Conservation (phyloP, 2,797 vertebrate species). For the Choloepus didactylus region DNA sequence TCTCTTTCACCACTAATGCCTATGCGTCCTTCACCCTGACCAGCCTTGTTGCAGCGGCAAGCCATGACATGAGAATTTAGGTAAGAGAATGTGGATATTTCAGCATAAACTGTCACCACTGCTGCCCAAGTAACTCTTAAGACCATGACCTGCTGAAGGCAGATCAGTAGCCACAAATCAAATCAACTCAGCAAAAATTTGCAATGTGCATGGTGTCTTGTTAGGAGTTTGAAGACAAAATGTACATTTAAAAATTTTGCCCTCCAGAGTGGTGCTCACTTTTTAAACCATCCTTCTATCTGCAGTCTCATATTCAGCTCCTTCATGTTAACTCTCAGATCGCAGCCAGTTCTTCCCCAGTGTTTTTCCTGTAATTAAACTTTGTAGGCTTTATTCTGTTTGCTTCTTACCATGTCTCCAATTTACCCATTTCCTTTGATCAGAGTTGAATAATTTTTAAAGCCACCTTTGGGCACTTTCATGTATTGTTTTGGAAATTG, state of each 20-base stretch:
- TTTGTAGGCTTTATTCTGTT: constrained; percentile 15
- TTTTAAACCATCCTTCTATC: neutral
- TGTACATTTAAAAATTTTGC: neutral
- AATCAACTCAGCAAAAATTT: constrained; percentile 38
- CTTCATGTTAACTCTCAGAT: neutral
- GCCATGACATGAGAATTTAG: neutral
- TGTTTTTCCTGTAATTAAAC: constrained; percentile 45
- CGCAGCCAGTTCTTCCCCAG: neutral
- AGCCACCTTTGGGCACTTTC: constrained; percentile 46
- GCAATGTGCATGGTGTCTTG: neutral
- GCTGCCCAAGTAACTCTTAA: constrained; percentile 17
- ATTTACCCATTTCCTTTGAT: constrained; percentile 34
- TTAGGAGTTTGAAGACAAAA: constrained; percentile 24
- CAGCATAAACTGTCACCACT: constrained; percentile 16
- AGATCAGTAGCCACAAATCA: constrained; percentile 26
- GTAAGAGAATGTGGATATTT: constrained; percentile 11
- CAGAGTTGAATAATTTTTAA: constrained; percentile 43
- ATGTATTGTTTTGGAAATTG: constrained; percentile 54
- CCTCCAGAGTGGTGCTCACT: neutral
- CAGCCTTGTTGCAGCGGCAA: neutral
- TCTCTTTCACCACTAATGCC: neutral
- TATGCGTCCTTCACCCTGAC: neutral
- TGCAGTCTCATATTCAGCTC: constrained; percentile 6
- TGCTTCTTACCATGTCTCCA: constrained; percentile 46
- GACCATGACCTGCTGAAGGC: neutral